phyloP scores from a whole-genome alignment of 2,113 vertebrate species.

The Porphyrio hochstetteri region DNA sequence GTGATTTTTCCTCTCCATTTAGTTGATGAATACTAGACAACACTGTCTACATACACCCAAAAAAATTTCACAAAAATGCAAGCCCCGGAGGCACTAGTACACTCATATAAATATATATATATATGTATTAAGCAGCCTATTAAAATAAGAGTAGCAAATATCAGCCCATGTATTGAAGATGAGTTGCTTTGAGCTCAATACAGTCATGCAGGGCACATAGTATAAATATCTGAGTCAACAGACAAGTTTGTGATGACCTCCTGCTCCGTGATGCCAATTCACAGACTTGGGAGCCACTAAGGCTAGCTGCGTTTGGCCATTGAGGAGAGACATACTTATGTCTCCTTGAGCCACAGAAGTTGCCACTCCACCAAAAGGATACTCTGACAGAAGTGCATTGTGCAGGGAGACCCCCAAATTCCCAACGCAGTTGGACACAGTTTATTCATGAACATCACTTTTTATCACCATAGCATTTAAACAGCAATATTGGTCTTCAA shows the following conservation, averaged over 20 bases:
- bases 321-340: not conserved
- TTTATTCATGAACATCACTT: not conserved
- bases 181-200: not conserved
- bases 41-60: not conserved
- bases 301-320: not conserved
- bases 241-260: not conserved
- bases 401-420: not conserved
- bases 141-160: not conserved
- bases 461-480: not conserved
- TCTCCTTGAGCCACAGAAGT: not conserved
- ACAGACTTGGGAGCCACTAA: not conserved
- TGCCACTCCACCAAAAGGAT: not conserved
- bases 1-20: not conserved
- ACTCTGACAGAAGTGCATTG: not conserved
- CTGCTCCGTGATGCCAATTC: not conserved
- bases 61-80: not conserved
- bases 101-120: too few relatives aligned
- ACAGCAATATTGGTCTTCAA: not conserved
- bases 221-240: not conserved
- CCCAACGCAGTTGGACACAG: not conserved
- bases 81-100: not conserved
- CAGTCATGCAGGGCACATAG: fast-evolving
- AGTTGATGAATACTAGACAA: not conserved
- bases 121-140: not conserved
- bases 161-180: not conserved